Evolutionary conservation across 30 jellyfish, hydroid and myxozoan genomes (phyloP).

Genomic region (Sanderia malayensis): DNA sequence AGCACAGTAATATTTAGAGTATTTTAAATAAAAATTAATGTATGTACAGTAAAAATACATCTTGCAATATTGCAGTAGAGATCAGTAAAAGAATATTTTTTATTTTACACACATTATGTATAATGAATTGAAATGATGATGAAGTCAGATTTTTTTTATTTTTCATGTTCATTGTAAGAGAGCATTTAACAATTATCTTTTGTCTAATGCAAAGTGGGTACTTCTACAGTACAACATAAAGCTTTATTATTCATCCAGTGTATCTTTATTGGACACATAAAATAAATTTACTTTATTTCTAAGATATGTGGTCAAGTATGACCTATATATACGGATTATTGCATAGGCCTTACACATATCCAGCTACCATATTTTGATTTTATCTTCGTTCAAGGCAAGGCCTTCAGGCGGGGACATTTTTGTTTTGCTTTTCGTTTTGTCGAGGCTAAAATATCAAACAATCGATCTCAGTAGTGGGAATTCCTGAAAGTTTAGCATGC

Average conservation of each 20-base stretch:
- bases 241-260: background rate
- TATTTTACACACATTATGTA: conserved; percentile 70
- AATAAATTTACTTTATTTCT: background rate
- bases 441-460: too few species aligned
- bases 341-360: background rate
- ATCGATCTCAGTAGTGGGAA: too few species aligned
- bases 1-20: conserved; percentile 33
- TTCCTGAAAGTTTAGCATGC: too few species aligned
- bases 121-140: conserved; percentile 61
- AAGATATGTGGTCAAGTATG: background rate
- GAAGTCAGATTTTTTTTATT: conserved; percentile 63
- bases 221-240: background rate
- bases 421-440: too few species aligned
- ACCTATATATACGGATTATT: background rate
- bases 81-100: conserved; percentile 52
- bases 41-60: conserved; percentile 55
- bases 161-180: conserved; percentile 53
- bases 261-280: conserved; percentile 4
- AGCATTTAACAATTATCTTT: conserved; percentile 10
- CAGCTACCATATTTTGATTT: too few species aligned
- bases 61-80: conserved; percentile 58
- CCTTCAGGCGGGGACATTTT: too few species aligned
- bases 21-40: conserved; percentile 53
- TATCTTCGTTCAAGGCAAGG: too few species aligned
- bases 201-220: conserved; percentile 44